Evolutionary conservation across 37 sponge, comb jelly and placozoan species (phyloP), one percentile per base, ranked within the genome.

Genomic region (Chondrosia reniformis): DNA sequence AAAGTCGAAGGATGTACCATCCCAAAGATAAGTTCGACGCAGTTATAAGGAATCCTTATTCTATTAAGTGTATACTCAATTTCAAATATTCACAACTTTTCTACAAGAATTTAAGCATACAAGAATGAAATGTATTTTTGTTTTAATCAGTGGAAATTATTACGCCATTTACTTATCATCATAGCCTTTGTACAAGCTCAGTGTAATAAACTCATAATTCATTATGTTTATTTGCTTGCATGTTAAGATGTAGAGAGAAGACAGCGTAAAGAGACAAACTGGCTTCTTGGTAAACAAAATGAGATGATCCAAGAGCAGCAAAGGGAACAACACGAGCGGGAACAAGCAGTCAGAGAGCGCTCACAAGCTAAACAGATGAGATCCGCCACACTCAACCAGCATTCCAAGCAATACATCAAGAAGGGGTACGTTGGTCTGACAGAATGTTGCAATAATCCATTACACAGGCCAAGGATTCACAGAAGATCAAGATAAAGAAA

Each of bases 321-420:
- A 52, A 64, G 64, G 30, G 92, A 87, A 37, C 78, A 79, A 21
- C 92, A 87, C 66, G 59, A 77, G 45, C 63, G 55, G 46, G 66
- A 78, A 17, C 78, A 65, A 31, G 74, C 49, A 0, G 56, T 52
- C 46, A 85, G 45, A 30, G 78, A 84, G 52, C 49, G 61, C 21
- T 67, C 49, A 5, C 61, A 75, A 32, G 56, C 27, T 1, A 33
- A 67, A 0, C 71, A 81, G 33, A 67, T 61, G 31, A 49, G 76
- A 38, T 59, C 65, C 37, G 76, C 86, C 28, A 83, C 46, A 43
- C 31, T 84, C 63, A 84, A 89, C 43, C 82, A 91, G 33, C 45
- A 42, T 0, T 64, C 81, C 39, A 91, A 86, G 49, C 79, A 82
- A 34, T 78, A 43, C 43, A 80, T 76, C 38, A 86, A 86, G 56